Base-by-base conservation (phyloP, 2,113 vertebrate genomes). In the Sturnira hondurensis region DNA sequence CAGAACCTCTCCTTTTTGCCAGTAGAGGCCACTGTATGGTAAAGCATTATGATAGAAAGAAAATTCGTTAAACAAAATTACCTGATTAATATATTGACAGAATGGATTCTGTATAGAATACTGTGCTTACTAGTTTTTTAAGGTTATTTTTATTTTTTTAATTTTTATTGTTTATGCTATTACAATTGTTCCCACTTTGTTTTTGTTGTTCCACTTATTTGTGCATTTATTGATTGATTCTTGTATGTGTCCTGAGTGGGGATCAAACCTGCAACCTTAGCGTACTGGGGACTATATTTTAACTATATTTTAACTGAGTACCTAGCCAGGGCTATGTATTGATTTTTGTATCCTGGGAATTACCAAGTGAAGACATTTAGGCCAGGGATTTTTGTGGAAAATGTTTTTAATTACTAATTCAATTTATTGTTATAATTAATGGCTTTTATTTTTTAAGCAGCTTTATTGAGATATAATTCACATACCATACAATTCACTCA, bases 1-100 rank as follows among this genome's bases (percentile, higher is more conserved):
- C 15, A 70, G 28, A 82, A 91, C 67, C 52, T 88, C 94, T 89
- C 9, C 56, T 95, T 97, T 90, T 90, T 74, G 26, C 93, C 95
- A 94, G 67, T 71, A 95, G 86, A 91, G 94, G 92, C 83, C 94
- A 91, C 86, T 92, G 43, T 95, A 43, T 84, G n/a, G 81, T 87
- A 84, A 86, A 84, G 13, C 63, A 84, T 74, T 74, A 45, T 41
- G 38, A 43, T 3, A 73, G 78, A 82, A 58, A 28, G 58, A 61
- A 87, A 80, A 61, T 77, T 33, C 47, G 82, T 22, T 90, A 16
- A 71, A n/a, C 4, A 73, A 5, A 5, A 83, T 91, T 56, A 77
- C 65, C 52, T 77, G 68, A 71, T 86, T 54, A n/a, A 43, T 73
- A 73, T 43, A 54, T 43, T n/a, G 22, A 24, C 15, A 83, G 31